phyloP scores from a whole-genome alignment of 2,113 vertebrate species.

The Chaenocephalus aceratus region DNA sequence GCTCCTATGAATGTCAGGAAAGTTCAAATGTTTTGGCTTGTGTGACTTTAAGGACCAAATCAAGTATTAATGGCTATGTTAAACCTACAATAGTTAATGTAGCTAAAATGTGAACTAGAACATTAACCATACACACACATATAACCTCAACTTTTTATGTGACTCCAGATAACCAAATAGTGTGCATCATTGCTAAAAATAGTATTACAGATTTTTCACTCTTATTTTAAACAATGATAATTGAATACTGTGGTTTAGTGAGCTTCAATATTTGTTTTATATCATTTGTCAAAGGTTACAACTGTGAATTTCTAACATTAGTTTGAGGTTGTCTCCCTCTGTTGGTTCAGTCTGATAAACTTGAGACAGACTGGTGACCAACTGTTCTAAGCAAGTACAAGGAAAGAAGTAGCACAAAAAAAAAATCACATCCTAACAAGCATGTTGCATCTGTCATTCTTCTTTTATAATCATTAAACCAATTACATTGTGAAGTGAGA shows the following conservation, averaged over 20 bases:
- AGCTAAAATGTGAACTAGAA: background rate
- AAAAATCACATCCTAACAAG: background rate
- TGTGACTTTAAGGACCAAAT: constrained; percentile 45
- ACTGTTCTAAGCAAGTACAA: background rate
- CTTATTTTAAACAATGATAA: background rate
- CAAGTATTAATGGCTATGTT: background rate
- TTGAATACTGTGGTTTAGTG: background rate
- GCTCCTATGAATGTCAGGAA: background rate
- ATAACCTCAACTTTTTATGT: background rate
- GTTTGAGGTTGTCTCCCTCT: constrained; percentile 22
- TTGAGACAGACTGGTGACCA: background rate
- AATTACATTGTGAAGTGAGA: background rate
- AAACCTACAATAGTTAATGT: background rate
- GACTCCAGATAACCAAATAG: background rate
- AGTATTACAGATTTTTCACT: background rate
- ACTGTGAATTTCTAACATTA: background rate
- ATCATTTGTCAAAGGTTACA: background rate
- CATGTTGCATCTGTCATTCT: background rate
- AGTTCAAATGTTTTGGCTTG: background rate
- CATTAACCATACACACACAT: background rate
- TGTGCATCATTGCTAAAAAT: background rate
- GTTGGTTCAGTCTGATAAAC: background rate
- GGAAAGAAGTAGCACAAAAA: background rate
- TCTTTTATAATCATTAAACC: too few species aligned
- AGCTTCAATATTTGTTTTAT: background rate